Percentiles rank a stretch among this genome's conserved stretches.
Conservation (phyloP, 2,797 vertebrate species). For the Acanthurus tractus region DNA sequence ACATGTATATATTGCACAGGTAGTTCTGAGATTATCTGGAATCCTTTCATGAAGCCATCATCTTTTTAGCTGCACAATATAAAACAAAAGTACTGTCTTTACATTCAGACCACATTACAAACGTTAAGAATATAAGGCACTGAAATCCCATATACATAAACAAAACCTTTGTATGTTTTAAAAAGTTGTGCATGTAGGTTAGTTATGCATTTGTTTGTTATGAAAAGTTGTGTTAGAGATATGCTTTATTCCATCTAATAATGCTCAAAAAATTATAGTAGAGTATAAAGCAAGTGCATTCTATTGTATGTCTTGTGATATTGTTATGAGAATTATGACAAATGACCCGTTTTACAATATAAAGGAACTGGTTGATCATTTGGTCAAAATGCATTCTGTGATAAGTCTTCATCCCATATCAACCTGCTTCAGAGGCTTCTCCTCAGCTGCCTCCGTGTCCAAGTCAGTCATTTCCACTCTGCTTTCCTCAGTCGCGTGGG, state of each 20-base stretch:
- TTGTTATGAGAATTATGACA: not conserved
- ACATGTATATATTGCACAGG: not conserved
- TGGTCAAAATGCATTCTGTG: not conserved
- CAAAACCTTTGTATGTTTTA: not conserved
- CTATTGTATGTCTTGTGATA: not conserved
- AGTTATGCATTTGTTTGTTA: not conserved
- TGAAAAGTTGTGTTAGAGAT: not conserved
- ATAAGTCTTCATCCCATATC: slow-evolving; percentile 34
- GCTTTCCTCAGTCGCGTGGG: slow-evolving; percentile 20
- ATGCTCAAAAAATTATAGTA: not conserved
- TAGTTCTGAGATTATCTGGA: slow-evolving; percentile 6
- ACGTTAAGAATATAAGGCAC: not conserved
- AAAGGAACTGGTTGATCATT: not conserved
- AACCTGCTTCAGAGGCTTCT: slow-evolving; percentile 40
- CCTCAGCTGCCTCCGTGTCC: slow-evolving; percentile 26
- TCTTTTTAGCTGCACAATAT: slow-evolving; percentile 27
- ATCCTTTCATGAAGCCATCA: not conserved
- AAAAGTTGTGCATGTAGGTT: not conserved
- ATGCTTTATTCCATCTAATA: slow-evolving; percentile 3
- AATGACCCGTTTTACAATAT: not conserved
- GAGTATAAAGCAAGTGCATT: slow-evolving; percentile 12
- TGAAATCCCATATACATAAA: not conserved
- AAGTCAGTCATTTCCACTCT: slow-evolving; percentile 19
- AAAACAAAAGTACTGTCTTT: slow-evolving; percentile 18
- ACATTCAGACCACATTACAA: not conserved